Conservation (phyloP, 1,140 invertebrate genomes). For the Idris sp. region DNA sequence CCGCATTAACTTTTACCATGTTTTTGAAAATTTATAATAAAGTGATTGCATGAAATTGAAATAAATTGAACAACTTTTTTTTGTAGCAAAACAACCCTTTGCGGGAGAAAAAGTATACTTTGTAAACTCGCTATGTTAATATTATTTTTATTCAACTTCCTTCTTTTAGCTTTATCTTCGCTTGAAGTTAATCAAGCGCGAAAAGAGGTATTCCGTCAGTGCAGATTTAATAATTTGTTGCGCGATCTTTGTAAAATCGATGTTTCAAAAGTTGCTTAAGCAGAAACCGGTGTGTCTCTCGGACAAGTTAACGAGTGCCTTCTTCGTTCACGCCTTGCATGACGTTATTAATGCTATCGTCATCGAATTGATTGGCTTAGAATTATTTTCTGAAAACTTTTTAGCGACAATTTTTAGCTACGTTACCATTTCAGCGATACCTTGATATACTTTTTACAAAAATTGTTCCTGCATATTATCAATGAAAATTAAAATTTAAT, state of each 20-base stretch:
- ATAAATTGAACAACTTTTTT: no score
- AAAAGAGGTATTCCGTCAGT: slow-evolving; percentile 27
- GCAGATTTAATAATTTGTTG: slow-evolving; percentile 54
- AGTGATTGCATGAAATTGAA: no score
- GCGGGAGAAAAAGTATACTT: no score
- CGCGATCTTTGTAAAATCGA: slow-evolving; percentile 29
- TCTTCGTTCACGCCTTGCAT: slow-evolving; percentile 37
- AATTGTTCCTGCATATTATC: slow-evolving; percentile 6
- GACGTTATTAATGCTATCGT: slow-evolving; percentile 29
- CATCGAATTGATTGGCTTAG: slow-evolving; percentile 48
- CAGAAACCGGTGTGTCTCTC: slow-evolving; percentile 53
- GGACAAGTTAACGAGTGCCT: slow-evolving; percentile 34
- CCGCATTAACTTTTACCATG: no score
- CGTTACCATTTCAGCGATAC: no score
- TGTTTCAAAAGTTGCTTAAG: slow-evolving; percentile 33
- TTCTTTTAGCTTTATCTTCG: slow-evolving; percentile 27
- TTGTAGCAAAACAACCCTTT: no score
- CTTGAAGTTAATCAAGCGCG: slow-evolving; percentile 33
- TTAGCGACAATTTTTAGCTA: no score
- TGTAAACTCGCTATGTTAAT: neutral
- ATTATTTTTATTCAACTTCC: slow-evolving; percentile 30
- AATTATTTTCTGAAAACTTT: slow-evolving; percentile 38
- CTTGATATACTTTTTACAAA: no score
- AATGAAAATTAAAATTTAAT: slow-evolving; percentile 3
- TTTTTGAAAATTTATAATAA: no score